Percentiles rank a stretch among this genome's conserved stretches.
Conservation (phyloP, 1,140 invertebrate genomes). For the Drosophila auraria region DNA sequence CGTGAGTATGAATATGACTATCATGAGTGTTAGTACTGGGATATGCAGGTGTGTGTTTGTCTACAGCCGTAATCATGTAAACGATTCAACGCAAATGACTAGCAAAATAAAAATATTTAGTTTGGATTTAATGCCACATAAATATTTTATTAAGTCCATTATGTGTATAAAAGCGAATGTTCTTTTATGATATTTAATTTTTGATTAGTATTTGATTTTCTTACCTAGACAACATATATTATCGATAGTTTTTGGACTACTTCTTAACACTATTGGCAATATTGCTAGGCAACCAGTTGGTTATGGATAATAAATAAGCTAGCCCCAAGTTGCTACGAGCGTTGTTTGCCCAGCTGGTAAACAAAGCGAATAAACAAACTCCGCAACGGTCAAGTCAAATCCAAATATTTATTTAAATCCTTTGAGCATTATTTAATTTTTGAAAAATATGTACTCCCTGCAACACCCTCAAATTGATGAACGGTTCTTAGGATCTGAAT, state of each 20-base stretch:
- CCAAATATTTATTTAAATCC: slow-evolving; percentile 20
- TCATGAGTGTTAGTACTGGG: slow-evolving; percentile 30
- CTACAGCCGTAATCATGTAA: slow-evolving; percentile 29
- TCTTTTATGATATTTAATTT: neutral
- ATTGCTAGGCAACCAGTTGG: slow-evolving; percentile 34
- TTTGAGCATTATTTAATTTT: neutral
- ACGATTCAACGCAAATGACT: slow-evolving; percentile 48
- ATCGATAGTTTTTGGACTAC: slow-evolving; percentile 7
- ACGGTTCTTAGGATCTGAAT: slow-evolving; percentile 67
- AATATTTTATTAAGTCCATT: slow-evolving; percentile 1
- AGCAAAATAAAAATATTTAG: slow-evolving; percentile 10
- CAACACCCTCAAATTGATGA: slow-evolving; percentile 72
- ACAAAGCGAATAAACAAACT: slow-evolving; percentile 15
- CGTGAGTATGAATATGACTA: slow-evolving; percentile 48
- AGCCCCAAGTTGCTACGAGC: slow-evolving; percentile 23
- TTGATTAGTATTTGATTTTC: too few relatives aligned
- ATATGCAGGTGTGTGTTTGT: slow-evolving; percentile 27
- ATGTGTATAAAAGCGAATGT: too few relatives aligned
- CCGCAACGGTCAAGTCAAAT: slow-evolving; percentile 17
- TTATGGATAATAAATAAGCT: slow-evolving; percentile 29
- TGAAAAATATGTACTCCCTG: slow-evolving; percentile 58
- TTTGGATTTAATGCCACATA: slow-evolving; percentile 2
- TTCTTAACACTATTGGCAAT: neutral
- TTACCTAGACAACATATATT: neutral
- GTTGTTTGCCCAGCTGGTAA: slow-evolving; percentile 40